These are phyloP conservation scores for Cydia splendana DNA, from an alignment of 1,140 invertebrate species.

Conservation along the genomic window DNA sequence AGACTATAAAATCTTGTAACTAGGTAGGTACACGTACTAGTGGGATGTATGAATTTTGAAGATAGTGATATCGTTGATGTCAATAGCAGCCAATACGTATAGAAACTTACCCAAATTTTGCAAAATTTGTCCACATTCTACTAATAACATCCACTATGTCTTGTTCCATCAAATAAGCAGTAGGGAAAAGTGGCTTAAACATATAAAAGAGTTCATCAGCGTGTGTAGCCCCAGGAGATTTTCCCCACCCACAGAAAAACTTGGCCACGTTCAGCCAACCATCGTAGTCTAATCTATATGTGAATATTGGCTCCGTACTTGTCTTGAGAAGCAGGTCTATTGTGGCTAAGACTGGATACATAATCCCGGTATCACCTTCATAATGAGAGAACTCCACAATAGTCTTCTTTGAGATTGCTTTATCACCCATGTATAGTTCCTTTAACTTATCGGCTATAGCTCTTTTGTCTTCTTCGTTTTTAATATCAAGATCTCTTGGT, in stretches of 20 bases:
- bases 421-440: constrained; percentile 51
- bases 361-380: constrained; percentile 59
- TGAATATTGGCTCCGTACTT: constrained; percentile 50
- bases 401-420: constrained; percentile 47
- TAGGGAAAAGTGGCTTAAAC: constrained; percentile 53
- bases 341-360: constrained; percentile 53
- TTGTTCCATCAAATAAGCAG: constrained; percentile 50
- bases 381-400: constrained; percentile 54
- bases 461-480: constrained; percentile 48
- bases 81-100: no score
- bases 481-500: constrained; percentile 58
- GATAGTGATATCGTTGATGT: no score
- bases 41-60: no score
- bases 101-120: constrained; percentile 58
- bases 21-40: no score
- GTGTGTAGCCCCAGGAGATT: constrained; percentile 58
- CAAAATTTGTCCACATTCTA: constrained; percentile 67
- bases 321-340: constrained; percentile 52
- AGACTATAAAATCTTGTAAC: no score
- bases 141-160: constrained; percentile 55
- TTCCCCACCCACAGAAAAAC: constrained; percentile 44
- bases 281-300: constrained; percentile 55
- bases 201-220: constrained; percentile 71
- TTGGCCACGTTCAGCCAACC: constrained; percentile 63
- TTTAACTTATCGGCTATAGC: constrained; percentile 44